Evolutionary conservation across 2,888 invertebrate genomes (phyloP), one percentile per base, ranked within the genome.

Genomic region (Amphipyra berbera): DNA sequence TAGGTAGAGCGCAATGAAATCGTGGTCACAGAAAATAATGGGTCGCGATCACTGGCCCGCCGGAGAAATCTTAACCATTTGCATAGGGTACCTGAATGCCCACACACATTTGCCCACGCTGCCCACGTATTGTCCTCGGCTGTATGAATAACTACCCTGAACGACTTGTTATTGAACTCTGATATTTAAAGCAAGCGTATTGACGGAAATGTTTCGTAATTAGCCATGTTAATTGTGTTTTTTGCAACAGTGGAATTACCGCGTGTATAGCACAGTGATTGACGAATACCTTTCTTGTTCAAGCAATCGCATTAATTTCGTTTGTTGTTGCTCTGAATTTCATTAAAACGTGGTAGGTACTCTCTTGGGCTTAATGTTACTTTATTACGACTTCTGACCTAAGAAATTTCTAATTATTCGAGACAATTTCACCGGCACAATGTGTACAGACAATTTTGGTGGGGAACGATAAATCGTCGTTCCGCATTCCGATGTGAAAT

Each of bases 401-500:
- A 73, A 78, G 70, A 82, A 86, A 79, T 86, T 88, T 89, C 83
- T 86, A 86, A 89, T 87, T 88, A 86, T 85, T 84, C 82, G 79
- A 82, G 78, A 84, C 82, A 84, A 85, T 92, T 91, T 91, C 91
- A 88, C 89, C 82, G 72, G 82, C 82, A 79, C 82, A 83, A 83
- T 79, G 87, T 84, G 85, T 82, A 80, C 78, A 82, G 81, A 83
- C 81, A 86, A 88, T 88, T 88, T 89, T 81, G 85, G 87, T 82
- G 84, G 84, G 83, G 87, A 73, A 82, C 80, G 84, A 89, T 88
- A 90, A 93, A 92, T 91, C 82, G 88, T 79, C 85, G 91, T 93
- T 92, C 94, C 93, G 93, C 93, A 94, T 94, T 94, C 94, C 93
- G 72, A 90, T 88, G 90, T 88, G 88, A 87, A 90, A 89, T 91